Evolutionary conservation across 2,113 vertebrate genomes (phyloP).

Genomic region (Meles meles): DNA sequence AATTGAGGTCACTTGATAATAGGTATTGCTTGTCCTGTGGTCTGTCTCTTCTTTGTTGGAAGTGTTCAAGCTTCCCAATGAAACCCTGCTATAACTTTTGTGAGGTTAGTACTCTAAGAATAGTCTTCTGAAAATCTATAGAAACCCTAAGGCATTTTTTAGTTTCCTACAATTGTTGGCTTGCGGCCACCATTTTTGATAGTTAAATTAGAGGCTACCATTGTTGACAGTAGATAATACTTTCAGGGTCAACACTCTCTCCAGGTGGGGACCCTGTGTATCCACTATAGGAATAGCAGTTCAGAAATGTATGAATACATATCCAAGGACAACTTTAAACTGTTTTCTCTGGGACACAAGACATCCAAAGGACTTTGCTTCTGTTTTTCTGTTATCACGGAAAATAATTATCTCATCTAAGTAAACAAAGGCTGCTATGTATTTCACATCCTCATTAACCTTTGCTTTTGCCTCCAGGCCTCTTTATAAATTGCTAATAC

Average conservation of each 20-base stretch:
- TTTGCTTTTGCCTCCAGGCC: not conserved
- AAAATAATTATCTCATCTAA: slow-evolving; percentile 26
- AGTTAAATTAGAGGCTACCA: not conserved
- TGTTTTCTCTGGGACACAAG: not conserved
- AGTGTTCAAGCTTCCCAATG: not conserved
- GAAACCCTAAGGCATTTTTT: not conserved
- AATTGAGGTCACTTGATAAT: not conserved
- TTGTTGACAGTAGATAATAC: not conserved
- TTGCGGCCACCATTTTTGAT: not conserved
- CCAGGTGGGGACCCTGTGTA: not conserved
- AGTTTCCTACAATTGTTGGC: not conserved
- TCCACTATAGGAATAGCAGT: not conserved
- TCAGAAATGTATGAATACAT: not conserved
- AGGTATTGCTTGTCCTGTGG: not conserved
- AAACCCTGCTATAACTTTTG: not conserved
- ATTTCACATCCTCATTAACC: slow-evolving; percentile 3
- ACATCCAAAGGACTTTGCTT: not conserved
- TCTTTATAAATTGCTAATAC: slow-evolving; percentile 39
- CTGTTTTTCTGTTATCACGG: not conserved
- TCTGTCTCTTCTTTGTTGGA: not conserved
- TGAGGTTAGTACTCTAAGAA: not conserved
- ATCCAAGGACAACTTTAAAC: not conserved
- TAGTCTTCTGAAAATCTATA: not conserved
- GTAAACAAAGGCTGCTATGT: not conserved
- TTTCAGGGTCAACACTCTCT: not conserved